Base-by-base conservation (phyloP, 2,888 invertebrate genomes). In the Octodonta nipae region DNA sequence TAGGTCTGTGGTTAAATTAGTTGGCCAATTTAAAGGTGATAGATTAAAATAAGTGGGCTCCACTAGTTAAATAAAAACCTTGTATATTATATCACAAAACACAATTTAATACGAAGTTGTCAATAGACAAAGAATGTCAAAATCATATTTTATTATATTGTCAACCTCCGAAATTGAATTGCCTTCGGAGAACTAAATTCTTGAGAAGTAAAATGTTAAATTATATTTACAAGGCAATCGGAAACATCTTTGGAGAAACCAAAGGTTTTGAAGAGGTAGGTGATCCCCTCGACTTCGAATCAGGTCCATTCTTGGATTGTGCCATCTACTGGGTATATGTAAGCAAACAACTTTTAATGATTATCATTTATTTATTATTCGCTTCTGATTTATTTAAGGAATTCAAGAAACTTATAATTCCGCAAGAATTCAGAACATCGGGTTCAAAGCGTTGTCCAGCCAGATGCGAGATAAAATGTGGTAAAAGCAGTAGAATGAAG, bases 271-370 rank as follows among this genome's bases (percentile, higher is more conserved):
- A 46, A 28, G 47, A 51, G 7, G 16, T 41, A 5, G 48, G 45
- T n/a, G 54, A 54, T 44, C 49, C 52, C 13, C 27, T 52, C 6
- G 51, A 55, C 37, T 56, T 58, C 40, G 46, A 54, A 20, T 50
- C 56, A 30, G 56, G 56, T 8, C 25, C 50, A 25, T 40, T 55
- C 28, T 35, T 54, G 8, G 55, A 55, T 42, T 47, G 44, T 27
- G 58, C 53, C 20, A 53, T 56, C 27, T 43, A 49, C 14, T 58
- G 56, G 54, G 44, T 49, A 11, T 40, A 49, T 34, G 49, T 49
- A 40, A 46, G 49, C 43, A 36, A 3, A 11, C 1, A 20, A n/a
- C n/a, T n/a, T n/a, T n/a, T n/a, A n/a, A n/a, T n/a, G 13, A 16
- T n/a, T 12, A 17, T 28, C 12, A 15, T 14, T 13, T 22, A 29